Evolutionary conservation across 2,797 vertebrate genomes (phyloP).

Genomic region (Paramormyrops hopkinsi): DNA sequence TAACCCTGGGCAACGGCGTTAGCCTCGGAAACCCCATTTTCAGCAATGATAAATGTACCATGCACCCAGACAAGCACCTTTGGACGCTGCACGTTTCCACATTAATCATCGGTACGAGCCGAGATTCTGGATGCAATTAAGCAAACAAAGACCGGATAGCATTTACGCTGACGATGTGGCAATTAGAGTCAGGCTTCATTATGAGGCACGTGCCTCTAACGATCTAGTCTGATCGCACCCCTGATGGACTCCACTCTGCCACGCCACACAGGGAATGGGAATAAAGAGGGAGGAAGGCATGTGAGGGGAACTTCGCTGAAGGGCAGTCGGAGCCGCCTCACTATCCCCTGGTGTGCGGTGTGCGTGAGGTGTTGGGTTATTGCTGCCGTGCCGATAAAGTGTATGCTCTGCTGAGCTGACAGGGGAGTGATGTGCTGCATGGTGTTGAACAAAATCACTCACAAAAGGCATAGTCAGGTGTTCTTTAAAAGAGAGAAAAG

Average conservation of each 20-base stretch:
- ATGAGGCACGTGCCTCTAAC: constrained; percentile 62
- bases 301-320: background rate
- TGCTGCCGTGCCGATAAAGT: background rate
- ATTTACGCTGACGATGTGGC: constrained; percentile 54
- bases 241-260: constrained; percentile 55
- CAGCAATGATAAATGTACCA: background rate
- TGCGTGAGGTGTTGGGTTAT: background rate
- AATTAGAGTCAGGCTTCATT: constrained; percentile 56
- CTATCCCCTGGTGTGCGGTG: background rate
- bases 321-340: background rate
- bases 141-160: constrained; percentile 46
- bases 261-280: constrained; percentile 48
- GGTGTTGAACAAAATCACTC: background rate
- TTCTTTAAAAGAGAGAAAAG: background rate
- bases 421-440: background rate
- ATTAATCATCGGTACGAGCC: constrained; percentile 38
- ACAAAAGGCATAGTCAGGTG: background rate
- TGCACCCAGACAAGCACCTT: constrained; percentile 26
- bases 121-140: constrained; percentile 44
- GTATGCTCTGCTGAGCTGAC: background rate
- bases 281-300: constrained; percentile 53
- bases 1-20: background rate
- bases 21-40: background rate
- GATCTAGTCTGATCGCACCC: constrained; percentile 56
- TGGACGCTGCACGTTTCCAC: constrained; percentile 19